Conservation (phyloP, 2,888 invertebrate genomes). For the Hemaris fuciformis region DNA sequence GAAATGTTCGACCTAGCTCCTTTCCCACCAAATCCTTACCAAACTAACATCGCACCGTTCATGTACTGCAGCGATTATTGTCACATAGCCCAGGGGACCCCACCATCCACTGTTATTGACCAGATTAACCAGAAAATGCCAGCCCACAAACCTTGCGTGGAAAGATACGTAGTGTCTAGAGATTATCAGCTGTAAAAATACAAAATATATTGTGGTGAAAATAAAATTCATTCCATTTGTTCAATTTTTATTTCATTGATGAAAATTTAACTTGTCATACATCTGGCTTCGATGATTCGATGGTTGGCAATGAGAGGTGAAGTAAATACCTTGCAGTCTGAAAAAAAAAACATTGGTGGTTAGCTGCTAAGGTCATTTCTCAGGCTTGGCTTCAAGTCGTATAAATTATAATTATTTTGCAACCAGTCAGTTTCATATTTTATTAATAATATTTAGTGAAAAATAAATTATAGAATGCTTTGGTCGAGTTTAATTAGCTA, state of each 20-base stretch:
- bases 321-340: background rate
- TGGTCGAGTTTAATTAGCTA: no score
- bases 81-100: slow-evolving; percentile 65
- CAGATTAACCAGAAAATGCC: slow-evolving; percentile 49
- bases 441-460: no score
- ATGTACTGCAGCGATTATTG: slow-evolving; percentile 78
- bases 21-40: slow-evolving; percentile 67
- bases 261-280: background rate
- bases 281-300: background rate
- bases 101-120: slow-evolving; percentile 62
- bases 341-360: background rate
- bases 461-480: no score
- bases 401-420: no score
- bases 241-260: no score
- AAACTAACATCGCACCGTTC: slow-evolving; percentile 70
- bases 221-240: no score
- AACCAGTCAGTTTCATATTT: no score
- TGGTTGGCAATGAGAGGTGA: background rate
- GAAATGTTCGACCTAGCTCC: slow-evolving; percentile 64
- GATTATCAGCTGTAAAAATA: slow-evolving; percentile 36
- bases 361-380: background rate
- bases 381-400: background rate
- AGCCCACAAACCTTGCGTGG: slow-evolving; percentile 45
- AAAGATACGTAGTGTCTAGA: slow-evolving; percentile 55
- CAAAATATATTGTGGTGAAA: no score